Percentiles rank a stretch among this genome's conserved stretches.
Conservation (phyloP, 2,113 vertebrate genomes). For the Rynchops niger region DNA sequence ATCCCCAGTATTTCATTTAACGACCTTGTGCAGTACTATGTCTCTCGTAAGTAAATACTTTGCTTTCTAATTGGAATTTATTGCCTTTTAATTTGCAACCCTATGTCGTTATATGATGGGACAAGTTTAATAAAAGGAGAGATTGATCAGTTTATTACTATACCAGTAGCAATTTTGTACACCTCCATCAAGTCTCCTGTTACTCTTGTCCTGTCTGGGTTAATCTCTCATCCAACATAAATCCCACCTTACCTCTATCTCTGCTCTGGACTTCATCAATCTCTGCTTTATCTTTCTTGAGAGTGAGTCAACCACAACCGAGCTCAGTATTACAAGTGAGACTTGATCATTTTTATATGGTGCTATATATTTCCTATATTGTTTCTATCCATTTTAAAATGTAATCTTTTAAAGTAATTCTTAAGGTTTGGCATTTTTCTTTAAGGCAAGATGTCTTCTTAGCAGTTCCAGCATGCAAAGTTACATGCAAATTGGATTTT, state of each 20-base stretch:
- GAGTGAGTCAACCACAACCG: background rate
- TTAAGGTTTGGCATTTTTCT: background rate
- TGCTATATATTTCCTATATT: background rate
- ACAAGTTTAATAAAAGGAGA: constrained; percentile 18
- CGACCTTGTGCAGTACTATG: background rate
- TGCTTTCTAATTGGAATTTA: constrained; percentile 10
- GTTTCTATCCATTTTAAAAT: constrained; percentile 11
- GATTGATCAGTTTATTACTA: constrained; percentile 35
- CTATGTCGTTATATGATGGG: background rate
- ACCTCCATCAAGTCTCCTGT: constrained; percentile 6
- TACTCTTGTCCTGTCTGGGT: constrained; percentile 22
- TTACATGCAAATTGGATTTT: background rate
- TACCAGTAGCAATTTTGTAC: constrained; percentile 10
- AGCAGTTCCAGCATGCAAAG: background rate
- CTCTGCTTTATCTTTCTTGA: constrained; percentile 37
- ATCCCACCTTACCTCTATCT: background rate
- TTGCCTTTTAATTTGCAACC: constrained; percentile 46
- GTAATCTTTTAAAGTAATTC: background rate
- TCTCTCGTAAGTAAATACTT: background rate
- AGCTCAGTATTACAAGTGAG: background rate
- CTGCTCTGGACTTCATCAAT: constrained; percentile 22
- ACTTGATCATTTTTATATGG: constrained; percentile 22
- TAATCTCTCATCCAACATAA: constrained; percentile 47
- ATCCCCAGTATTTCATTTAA: constrained; percentile 10
- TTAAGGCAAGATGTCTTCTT: background rate